Evolutionary conservation across 2,888 invertebrate genomes (phyloP), one percentile per base, ranked within the genome.

Genomic region (Drosophila mimica): DNA sequence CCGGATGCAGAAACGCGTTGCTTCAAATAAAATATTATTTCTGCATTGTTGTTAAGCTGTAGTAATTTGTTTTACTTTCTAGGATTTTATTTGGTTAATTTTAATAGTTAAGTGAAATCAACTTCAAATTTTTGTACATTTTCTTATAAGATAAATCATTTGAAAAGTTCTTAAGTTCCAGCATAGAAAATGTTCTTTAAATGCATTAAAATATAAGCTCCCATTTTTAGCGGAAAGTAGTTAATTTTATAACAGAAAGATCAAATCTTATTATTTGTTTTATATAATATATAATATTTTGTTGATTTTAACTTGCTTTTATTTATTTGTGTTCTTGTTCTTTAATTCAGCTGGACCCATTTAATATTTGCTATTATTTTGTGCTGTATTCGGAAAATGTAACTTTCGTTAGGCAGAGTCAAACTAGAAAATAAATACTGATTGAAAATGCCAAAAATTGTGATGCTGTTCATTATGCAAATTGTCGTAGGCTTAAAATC

Each of bases 401-500:
- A 31, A 20, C n/a, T 38, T 33, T 17, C 33, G 15, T 17, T 17
- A 40, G 3, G 0, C 9, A 36, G 36, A n/a, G 9, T n/a, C 15
- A 17, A 17, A 34, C 9, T 30, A 11, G 25, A 28, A 70, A 58
- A 48, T 57, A 65, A 73, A 68, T 59, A 60, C 8, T 13, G 54
- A 56, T 60, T 62, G n/a, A 66, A 73, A 60, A 66, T 65, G 48
- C 43, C 57, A 48, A 46, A 72, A 62, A 69, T 25, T 51, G 34
- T 64, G 52, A 63, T 11, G 38, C 43, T 53, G 46, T 60, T 34
- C 49, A 70, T 83, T 75, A 74, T 77, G 79, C 76, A 81, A 88
- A 79, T 88, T 83, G 33, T 70, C 54, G 34, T 57, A 59, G 74
- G 82, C 84, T 86, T 86, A 83, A 88, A 83, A 72, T 76, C 15